Conservation (phyloP, 2,888 invertebrate genomes). For the Calliopum simillimum region DNA sequence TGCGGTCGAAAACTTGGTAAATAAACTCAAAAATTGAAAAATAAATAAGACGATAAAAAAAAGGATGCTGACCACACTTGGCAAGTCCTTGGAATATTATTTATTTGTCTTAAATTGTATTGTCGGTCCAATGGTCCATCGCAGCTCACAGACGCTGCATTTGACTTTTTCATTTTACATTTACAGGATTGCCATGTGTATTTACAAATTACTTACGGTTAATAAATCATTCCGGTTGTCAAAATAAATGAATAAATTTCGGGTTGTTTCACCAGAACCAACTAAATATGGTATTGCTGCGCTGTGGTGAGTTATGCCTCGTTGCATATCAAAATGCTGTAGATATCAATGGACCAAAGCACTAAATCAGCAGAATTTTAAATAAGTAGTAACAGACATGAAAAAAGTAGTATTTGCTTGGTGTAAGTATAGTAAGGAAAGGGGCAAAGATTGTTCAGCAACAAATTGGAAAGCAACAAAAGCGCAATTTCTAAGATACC, state of each 20-base stretch:
- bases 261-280: background rate
- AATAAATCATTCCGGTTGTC: constrained; percentile 67
- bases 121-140: background rate
- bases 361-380: constrained; percentile 20
- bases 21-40: constrained; percentile 34
- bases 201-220: constrained; percentile 65
- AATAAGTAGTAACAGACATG: background rate
- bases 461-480: background rate
- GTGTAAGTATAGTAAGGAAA: background rate
- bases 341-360: background rate
- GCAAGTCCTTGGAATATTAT: constrained; percentile 4
- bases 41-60: constrained; percentile 20
- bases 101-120: constrained; percentile 2
- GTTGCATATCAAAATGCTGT: constrained; percentile 42
- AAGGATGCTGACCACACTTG: constrained; percentile 1
- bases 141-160: constrained; percentile 14
- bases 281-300: no score
- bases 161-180: constrained; percentile 37
- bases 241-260: constrained; percentile 58
- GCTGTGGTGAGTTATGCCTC: constrained; percentile 39
- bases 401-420: background rate
- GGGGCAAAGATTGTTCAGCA: background rate
- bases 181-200: constrained; percentile 41
- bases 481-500: background rate
- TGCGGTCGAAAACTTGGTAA: constrained; percentile 31